These are phyloP conservation scores for Lasioglossum pauxillum DNA, from an alignment of 2,888 invertebrate species.

Conservation along the genomic window DNA sequence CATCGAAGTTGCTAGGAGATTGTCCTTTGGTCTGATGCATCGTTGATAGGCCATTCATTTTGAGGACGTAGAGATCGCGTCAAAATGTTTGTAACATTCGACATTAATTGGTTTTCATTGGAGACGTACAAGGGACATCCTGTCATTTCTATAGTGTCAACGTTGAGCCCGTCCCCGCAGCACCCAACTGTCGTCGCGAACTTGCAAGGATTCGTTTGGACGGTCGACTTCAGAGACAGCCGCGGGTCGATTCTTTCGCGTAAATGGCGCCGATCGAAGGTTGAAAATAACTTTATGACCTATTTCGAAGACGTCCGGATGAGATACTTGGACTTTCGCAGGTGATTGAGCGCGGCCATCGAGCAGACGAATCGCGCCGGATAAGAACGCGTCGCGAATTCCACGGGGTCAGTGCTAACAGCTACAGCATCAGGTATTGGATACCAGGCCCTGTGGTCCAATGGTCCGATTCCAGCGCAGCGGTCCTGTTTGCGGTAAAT, in stretches of 20 bases:
- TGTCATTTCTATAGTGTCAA: not conserved
- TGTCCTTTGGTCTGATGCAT: not conserved
- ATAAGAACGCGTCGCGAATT: conserved; percentile 34
- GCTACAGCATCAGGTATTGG: not conserved
- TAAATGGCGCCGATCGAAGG: conserved; percentile 1
- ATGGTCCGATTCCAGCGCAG: conserved; percentile 39
- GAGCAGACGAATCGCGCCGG: not conserved
- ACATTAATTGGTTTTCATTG: not conserved
- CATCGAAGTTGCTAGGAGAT: not conserved
- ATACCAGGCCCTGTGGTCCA: not conserved
- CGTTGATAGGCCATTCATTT: not conserved
- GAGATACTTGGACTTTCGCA: not conserved
- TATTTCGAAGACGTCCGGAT: conserved; percentile 6
- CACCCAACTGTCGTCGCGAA: not conserved
- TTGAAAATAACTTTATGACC: conserved; percentile 17
- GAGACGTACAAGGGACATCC: not conserved
- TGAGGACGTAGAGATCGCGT: not conserved
- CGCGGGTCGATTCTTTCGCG: not conserved
- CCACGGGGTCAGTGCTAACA: conserved; percentile 48
- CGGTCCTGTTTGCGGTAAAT: conserved; percentile 57
- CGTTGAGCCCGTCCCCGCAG: not conserved
- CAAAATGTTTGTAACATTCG: not conserved
- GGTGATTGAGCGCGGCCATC: not conserved
- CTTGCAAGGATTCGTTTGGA: not conserved
- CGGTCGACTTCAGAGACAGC: not conserved